Evolutionary conservation across 2,888 invertebrate genomes (phyloP), one percentile per base, ranked within the genome.

Genomic region (Synanthedon myopaeformis): DNA sequence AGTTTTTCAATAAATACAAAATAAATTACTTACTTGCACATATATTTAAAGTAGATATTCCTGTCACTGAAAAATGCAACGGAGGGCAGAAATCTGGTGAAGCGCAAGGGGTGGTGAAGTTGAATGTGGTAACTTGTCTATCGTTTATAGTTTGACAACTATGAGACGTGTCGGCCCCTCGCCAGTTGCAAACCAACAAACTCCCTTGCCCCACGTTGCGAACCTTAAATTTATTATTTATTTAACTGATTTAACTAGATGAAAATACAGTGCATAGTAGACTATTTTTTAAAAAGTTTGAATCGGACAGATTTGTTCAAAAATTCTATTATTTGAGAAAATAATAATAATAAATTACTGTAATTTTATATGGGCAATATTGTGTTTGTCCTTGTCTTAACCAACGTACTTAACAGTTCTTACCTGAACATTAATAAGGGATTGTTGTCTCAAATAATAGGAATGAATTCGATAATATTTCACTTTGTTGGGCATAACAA

Each of bases 101-200:
- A 10, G 79, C 76, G 60, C 89, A 89, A 0, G 89, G 89, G 3
- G 73, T 65, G 10, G 82, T 82, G 49, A 90, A 66, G 65, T 89
- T 88, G 65, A 90, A 89, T 35, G 67, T 71, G 59, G 83, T 74
- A 51, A 72, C 64, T 54, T 75, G 80, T 58, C 86, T 74, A 61
- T 84, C 88, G 41, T 69, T 68, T 55, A 90, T 64, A 1, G 74
- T 76, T 66, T 88, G 87, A 64, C 90, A 91, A 58, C 71, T 72
- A 62, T 80, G 86, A 17, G 85, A 74, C 1, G 71, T 65, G 45
- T 87, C 84, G 8, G 79, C 78, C 2, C 83, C 78, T 4, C 86
- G 78, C 72, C 91, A 89, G 53, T 89, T 89, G 65, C 93, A 93
- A 1, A 91, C 88, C 52, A 82, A 76, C 51, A 93, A 70, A 52